phyloP scores from a whole-genome alignment of 2,797 vertebrate species.

The Notolepis coatsorum region DNA sequence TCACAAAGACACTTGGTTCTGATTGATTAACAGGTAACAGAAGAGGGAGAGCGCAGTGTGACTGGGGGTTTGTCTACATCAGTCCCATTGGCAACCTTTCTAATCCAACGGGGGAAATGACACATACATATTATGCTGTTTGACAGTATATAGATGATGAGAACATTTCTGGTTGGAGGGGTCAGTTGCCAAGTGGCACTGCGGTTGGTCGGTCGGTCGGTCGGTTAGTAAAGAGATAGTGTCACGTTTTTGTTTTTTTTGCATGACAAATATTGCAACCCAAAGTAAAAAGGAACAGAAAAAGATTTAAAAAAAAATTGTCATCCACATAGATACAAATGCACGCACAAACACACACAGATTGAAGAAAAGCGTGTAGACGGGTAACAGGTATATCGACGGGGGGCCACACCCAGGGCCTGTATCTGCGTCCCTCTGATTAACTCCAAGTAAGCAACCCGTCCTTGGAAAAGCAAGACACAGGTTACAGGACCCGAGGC shows the following conservation, averaged over 20 bases:
- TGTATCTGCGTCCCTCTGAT: conserved; percentile 79
- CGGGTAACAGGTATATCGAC: conserved; percentile 68
- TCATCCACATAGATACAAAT: conserved; percentile 77
- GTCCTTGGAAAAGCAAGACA: conserved; percentile 83
- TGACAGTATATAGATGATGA: conserved; percentile 78
- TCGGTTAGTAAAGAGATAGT: conserved; percentile 71
- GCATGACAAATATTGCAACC: conserved; percentile 82
- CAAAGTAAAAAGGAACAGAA: conserved; percentile 65
- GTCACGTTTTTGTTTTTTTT: conserved; percentile 65
- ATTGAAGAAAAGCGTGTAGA: conserved; percentile 68
- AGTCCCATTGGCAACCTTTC: conserved; percentile 64
- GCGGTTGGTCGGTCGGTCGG: conserved; percentile 69
- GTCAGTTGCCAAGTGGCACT: conserved; percentile 61
- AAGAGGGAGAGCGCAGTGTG: conserved; percentile 87
- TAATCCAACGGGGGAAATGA: conserved; percentile 59
- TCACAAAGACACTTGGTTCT: conserved; percentile 90
- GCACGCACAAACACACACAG: conserved; percentile 61
- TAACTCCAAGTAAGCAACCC: conserved; percentile 82
- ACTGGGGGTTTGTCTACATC: conserved; percentile 78
- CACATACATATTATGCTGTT: conserved; percentile 70
- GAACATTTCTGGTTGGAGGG: conserved; percentile 63
- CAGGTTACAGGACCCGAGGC: conserved; percentile 72
- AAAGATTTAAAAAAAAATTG: conserved; percentile 55
- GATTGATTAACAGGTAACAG: conserved; percentile 88
- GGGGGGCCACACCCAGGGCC: conserved; percentile 64